Conservation (phyloP, 2,888 invertebrate species). For the Nephrotoma appendiculata region DNA sequence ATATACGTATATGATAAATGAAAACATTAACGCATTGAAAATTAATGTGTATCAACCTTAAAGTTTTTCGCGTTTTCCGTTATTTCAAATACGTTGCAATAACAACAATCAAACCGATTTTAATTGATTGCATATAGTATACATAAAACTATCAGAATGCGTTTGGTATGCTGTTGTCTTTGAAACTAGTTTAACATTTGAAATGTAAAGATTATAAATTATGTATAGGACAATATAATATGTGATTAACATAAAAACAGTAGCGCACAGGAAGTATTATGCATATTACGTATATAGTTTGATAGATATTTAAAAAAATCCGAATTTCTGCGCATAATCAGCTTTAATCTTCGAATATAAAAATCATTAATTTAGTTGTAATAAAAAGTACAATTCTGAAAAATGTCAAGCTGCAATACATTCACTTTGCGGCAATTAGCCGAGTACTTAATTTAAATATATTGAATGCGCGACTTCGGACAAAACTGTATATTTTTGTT, state of each 20-base stretch:
- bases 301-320: no score
- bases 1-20: background rate
- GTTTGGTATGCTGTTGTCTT: background rate
- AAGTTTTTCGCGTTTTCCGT: background rate
- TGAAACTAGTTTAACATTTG: background rate
- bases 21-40: background rate
- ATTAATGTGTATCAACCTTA: background rate
- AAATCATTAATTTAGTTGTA: no score
- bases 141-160: no score
- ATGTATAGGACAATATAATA: background rate
- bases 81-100: background rate
- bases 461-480: no score
- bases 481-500: no score
- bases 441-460: no score
- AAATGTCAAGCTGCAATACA: no score
- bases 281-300: no score
- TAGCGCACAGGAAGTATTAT: background rate
- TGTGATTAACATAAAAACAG: background rate
- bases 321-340: no score
- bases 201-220: background rate
- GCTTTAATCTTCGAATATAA: no score
- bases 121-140: background rate
- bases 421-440: no score
- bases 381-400: no score
- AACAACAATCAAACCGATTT: background rate